These are phyloP conservation scores for Cyprinodon variegatus DNA, from an alignment of 2,113 vertebrate species.

Conservation along the genomic window DNA sequence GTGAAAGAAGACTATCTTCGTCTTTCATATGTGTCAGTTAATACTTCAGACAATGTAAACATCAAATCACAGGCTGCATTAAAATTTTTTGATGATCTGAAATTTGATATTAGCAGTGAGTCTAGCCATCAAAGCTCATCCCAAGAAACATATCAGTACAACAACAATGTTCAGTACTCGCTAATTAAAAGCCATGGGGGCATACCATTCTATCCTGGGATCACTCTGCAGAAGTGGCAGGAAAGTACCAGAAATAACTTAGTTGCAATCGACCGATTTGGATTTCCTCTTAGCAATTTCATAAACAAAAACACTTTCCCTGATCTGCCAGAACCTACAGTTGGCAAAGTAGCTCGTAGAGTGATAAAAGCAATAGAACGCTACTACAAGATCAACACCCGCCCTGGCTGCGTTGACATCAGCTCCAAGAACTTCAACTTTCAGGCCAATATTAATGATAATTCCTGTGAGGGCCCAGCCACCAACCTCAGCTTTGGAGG, in stretches of 20 bases:
- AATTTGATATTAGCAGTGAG: conserved; percentile 56
- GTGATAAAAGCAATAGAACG: conserved; percentile 78
- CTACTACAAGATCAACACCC: conserved; percentile 89
- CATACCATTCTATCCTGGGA: conserved; percentile 88
- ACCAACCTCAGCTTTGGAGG: conserved; percentile 91
- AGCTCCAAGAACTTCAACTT: conserved; percentile 89
- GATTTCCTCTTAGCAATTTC: conserved; percentile 85
- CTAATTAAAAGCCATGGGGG: conserved; percentile 84
- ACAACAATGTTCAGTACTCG: conserved; percentile 80
- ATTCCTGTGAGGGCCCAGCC: conserved; percentile 80
- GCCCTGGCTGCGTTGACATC: conserved; percentile 83
- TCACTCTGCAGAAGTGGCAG: conserved; percentile 91
- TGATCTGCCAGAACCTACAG: conserved; percentile 82
- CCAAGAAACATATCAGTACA: conserved; percentile 80
- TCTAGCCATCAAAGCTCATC: conserved; percentile 28
- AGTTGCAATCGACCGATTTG: conserved; percentile 87
- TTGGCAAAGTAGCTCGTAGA: conserved; percentile 74
- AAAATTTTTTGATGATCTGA: conserved; percentile 81
- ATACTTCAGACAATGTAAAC: conserved; percentile 23
- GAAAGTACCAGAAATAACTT: conserved; percentile 86
- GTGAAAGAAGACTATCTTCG: conserved; percentile 88
- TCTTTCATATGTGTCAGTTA: conserved; percentile 80
- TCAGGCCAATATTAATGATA: conserved; percentile 87
- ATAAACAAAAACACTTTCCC: conserved; percentile 81
- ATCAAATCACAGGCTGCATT: conserved; percentile 75